Conservation (phyloP, 2,888 invertebrate genomes). For the Halocaridina rubra region DNA sequence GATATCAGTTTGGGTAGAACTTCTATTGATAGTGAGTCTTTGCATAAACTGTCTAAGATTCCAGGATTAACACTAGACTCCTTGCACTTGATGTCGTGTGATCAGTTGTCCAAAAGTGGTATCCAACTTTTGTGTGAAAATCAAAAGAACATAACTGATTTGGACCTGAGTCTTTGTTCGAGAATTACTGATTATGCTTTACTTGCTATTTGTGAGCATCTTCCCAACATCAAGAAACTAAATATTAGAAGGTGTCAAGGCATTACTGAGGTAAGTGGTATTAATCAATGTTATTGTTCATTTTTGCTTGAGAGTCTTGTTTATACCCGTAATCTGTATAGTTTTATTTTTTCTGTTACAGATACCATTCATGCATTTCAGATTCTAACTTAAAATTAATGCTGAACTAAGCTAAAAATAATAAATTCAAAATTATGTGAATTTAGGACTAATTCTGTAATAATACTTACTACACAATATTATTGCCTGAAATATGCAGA, state of each 20-base stretch:
- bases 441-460: no score
- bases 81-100: constrained; percentile 73
- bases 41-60: constrained; percentile 73
- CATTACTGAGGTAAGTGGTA: constrained; percentile 73
- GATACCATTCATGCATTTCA: no score
- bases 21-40: constrained; percentile 76
- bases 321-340: background rate
- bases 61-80: constrained; percentile 72
- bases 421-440: no score
- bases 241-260: constrained; percentile 76
- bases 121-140: constrained; percentile 72
- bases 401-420: no score
- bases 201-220: constrained; percentile 73
- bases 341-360: no score
- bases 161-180: constrained; percentile 77
- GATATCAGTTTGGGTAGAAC: constrained; percentile 77
- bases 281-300: no score
- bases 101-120: constrained; percentile 75
- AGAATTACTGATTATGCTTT: constrained; percentile 77
- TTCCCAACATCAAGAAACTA: constrained; percentile 74
- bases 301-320: no score
- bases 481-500: no score
- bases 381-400: no score
- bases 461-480: no score
- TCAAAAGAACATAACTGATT: constrained; percentile 73